These are phyloP conservation scores for Ondatra zibethicus DNA, from an alignment of 2,113 vertebrate genomes.

Conservation along the genomic window DNA sequence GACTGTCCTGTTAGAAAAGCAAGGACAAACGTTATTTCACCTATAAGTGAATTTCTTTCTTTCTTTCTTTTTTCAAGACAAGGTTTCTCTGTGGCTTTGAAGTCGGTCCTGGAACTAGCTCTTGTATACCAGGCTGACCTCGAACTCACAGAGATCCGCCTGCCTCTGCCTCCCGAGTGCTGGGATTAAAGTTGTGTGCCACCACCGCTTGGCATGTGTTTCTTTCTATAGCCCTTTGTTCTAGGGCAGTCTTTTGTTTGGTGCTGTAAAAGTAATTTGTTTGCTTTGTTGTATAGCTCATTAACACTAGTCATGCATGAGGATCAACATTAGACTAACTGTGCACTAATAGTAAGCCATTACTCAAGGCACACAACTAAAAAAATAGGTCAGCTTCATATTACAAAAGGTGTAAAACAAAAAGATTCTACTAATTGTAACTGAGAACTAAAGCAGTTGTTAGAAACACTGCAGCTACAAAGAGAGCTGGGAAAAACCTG, in stretches of 20 bases:
- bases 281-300: conserved; percentile 8
- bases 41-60: conserved; percentile 19
- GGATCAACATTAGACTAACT: neutral
- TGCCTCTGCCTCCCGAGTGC: too few species aligned
- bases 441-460: neutral
- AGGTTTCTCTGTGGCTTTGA: too few species aligned
- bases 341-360: neutral
- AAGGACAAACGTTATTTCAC: neutral
- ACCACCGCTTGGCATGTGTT: neutral
- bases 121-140: too few species aligned
- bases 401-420: neutral
- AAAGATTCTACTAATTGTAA: neutral
- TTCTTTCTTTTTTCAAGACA: too few species aligned
- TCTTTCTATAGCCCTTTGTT: conserved; percentile 31
- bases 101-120: too few species aligned
- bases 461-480: neutral
- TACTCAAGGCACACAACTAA: neutral
- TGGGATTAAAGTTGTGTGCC: too few species aligned
- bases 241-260: neutral
- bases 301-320: neutral
- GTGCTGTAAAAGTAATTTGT: conserved; percentile 27
- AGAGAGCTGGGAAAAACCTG: neutral
- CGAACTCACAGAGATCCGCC: too few species aligned
- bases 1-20: neutral
- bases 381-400: neutral